A percentile compares a stretch with the other conserved stretches of the same genome.
These are phyloP conservation scores for Linyphia triangularis DNA, from an alignment of 2,888 invertebrate species.

Conservation along the genomic window DNA sequence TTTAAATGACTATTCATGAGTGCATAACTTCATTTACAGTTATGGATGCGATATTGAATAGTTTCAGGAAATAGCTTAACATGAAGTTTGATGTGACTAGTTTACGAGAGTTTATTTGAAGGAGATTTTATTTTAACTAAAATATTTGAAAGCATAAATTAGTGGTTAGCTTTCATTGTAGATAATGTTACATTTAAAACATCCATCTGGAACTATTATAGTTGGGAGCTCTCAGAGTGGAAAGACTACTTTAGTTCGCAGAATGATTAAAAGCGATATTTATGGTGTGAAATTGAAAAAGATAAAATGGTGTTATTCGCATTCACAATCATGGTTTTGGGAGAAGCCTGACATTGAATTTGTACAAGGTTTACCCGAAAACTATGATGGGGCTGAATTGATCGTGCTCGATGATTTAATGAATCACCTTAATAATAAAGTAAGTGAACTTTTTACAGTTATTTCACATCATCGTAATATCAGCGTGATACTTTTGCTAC, in stretches of 20 bases:
- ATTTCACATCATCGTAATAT: constrained; percentile 42
- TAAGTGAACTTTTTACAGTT: constrained; percentile 23
- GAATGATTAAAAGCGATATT: not conserved
- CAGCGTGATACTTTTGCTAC: constrained; percentile 26
- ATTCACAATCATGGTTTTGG: constrained; percentile 36
- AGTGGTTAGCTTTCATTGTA: too few species aligned
- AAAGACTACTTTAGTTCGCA: constrained; percentile 22
- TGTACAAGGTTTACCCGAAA: constrained; percentile 23
- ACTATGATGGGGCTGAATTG: not conserved
- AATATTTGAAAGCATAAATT: too few species aligned
- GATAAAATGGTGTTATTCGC: constrained; percentile 35
- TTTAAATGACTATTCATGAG: too few species aligned
- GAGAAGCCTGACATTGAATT: constrained; percentile 23
- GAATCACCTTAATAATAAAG: constrained; percentile 6
- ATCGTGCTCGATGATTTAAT: constrained; percentile 41
- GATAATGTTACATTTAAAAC: constrained; percentile 29
- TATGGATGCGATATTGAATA: too few species aligned
- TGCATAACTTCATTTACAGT: too few species aligned
- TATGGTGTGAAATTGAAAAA: constrained; percentile 24
- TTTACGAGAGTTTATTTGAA: too few species aligned
- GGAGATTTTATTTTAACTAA: too few species aligned
- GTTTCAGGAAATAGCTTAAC: too few species aligned
- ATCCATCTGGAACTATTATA: not conserved
- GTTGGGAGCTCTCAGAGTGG: not conserved
- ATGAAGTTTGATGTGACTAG: too few species aligned